phyloP scores from a whole-genome alignment of 2,113 vertebrate species.

The Pipa parva region DNA sequence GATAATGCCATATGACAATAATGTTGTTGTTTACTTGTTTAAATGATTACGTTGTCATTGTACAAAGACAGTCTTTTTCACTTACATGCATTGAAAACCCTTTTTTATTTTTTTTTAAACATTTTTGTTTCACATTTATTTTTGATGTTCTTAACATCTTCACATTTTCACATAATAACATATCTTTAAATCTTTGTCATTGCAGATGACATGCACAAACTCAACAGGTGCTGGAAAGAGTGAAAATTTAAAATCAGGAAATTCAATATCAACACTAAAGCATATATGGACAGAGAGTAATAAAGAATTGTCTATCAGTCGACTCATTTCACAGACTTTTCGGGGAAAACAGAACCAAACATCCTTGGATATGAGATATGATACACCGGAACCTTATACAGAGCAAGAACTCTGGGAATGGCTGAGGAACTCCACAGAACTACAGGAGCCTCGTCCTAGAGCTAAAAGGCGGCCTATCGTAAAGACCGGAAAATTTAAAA shows the following conservation, averaged over 20 bases:
- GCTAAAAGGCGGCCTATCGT: conserved; percentile 94
- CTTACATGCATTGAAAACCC: too few species aligned
- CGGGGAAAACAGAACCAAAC: conserved; percentile 90
- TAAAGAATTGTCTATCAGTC: conserved; percentile 97
- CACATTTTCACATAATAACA: too few species aligned
- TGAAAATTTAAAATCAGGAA: conserved; percentile 85
- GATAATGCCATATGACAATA: too few species aligned
- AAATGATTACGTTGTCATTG: too few species aligned
- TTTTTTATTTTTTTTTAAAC: too few species aligned
- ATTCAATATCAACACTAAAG: conserved; percentile 88
- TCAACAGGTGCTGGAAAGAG: conserved; percentile 80
- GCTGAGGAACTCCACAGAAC: conserved; percentile 94
- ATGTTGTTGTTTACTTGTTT: too few species aligned
- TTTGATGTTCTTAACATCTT: background rate
- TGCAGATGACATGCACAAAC: conserved; percentile 81
- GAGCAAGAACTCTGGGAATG: conserved; percentile 98
- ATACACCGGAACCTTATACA: conserved; percentile 93
- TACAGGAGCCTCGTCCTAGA: conserved; percentile 86
- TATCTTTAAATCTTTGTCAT: too few species aligned
- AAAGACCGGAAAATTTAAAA: conserved; percentile 98
- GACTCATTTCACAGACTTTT: conserved; percentile 95
- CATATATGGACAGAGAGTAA: conserved; percentile 97
- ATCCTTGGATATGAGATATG: conserved; percentile 90
- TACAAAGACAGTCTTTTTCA: too few species aligned
- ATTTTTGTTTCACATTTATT: background rate